Conservation (phyloP, 2,888 invertebrate species). For the Meliscaeva auricollis region DNA sequence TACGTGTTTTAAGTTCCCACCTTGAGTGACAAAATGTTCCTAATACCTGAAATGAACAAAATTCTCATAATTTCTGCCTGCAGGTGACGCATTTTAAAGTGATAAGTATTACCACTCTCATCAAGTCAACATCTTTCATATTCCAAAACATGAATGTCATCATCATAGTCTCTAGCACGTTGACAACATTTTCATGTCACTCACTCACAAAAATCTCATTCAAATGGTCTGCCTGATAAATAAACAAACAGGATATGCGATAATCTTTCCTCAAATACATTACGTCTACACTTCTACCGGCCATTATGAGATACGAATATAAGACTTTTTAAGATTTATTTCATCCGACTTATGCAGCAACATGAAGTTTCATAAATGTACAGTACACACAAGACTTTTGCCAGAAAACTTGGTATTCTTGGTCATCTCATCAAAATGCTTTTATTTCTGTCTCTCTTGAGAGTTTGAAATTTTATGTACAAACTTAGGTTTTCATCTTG, state of each 20-base stretch:
- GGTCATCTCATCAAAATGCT: conserved; percentile 4
- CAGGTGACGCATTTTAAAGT: background rate
- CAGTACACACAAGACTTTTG: conserved; percentile 5
- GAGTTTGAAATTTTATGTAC: background rate
- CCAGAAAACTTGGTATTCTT: background rate
- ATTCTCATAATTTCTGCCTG: background rate
- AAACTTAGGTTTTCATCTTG: background rate
- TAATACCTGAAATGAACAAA: background rate
- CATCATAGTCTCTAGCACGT: conserved; percentile 10
- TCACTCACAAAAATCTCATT: conserved; percentile 8
- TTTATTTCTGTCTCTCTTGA: background rate
- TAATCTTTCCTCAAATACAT: conserved; percentile 5
- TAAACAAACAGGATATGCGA: background rate
- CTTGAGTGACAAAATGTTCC: background rate
- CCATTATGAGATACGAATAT: background rate
- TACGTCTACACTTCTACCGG: background rate
- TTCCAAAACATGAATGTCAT: background rate
- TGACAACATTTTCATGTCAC: conserved; percentile 30
- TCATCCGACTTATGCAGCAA: conserved; percentile 13
- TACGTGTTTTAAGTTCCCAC: no score
- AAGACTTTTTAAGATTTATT: conserved; percentile 4
- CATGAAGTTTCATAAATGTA: background rate
- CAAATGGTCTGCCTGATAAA: conserved; percentile 8
- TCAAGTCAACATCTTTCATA: conserved; percentile 14
- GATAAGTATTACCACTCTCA: conserved; percentile 4